phyloP scores from a whole-genome alignment of 2,797 vertebrate species.

The Syndactyla subalaris region DNA sequence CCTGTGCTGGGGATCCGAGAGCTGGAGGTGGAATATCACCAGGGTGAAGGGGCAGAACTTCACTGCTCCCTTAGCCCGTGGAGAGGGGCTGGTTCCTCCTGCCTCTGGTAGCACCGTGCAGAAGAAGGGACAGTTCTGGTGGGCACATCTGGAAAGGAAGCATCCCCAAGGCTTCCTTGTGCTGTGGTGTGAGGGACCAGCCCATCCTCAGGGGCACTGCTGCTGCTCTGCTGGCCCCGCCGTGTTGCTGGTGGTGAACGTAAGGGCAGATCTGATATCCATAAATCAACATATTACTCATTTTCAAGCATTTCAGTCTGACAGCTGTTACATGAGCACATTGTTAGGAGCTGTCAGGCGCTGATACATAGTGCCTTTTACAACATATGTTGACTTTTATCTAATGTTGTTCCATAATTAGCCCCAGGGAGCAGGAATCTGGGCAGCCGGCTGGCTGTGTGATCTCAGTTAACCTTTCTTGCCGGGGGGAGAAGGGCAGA shows the following conservation, averaged over 20 bases:
- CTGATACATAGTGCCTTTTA: slow-evolving; percentile 80
- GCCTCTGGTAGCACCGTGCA: fast-evolving
- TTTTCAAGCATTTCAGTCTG: slow-evolving; percentile 74
- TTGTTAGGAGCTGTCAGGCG: slow-evolving; percentile 84
- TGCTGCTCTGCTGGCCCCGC: not conserved
- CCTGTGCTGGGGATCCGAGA: not conserved
- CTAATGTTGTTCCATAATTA: slow-evolving; percentile 83
- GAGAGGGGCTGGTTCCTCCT: not conserved
- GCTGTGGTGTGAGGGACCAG: not conserved
- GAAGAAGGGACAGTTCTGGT: not conserved
- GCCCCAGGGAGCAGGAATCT: slow-evolving; percentile 76
- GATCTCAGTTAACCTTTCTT: slow-evolving; percentile 74
- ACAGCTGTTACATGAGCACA: slow-evolving; percentile 84
- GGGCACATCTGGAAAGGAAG: not conserved
- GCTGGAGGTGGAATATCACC: not conserved
- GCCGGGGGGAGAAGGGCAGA: slow-evolving; percentile 45
- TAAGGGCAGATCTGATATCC: slow-evolving; percentile 78
- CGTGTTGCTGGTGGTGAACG: not conserved
- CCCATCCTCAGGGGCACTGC: not conserved
- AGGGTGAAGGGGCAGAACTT: not conserved
- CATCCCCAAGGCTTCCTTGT: not conserved
- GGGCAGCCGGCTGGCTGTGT: slow-evolving; percentile 75
- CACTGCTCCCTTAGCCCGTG: not conserved
- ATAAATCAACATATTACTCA: slow-evolving; percentile 85
- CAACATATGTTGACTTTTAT: slow-evolving; percentile 87